Evolutionary conservation across 2,797 vertebrate genomes (phyloP).

Genomic region (Onychomys torridus): DNA sequence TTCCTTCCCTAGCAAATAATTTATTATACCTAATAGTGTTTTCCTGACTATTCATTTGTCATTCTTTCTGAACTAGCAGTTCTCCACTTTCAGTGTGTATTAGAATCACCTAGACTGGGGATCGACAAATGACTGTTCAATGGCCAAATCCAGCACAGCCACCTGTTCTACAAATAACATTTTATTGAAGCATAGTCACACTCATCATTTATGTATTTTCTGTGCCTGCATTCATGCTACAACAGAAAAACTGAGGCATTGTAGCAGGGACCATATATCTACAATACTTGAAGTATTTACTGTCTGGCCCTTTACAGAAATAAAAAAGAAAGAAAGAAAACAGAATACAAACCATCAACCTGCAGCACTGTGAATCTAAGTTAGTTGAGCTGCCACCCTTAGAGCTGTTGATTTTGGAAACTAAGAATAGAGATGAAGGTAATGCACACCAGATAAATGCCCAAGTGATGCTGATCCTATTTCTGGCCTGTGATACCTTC

Average conservation of each 20-base stretch:
- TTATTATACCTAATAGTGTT: constrained; percentile 37
- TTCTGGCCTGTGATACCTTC: not conserved
- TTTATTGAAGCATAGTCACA: not conserved
- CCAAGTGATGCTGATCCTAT: not conserved
- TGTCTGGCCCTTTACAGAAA: not conserved
- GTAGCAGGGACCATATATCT: not conserved
- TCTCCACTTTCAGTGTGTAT: not conserved
- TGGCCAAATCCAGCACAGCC: not conserved
- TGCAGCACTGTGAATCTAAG: not conserved
- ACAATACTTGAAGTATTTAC: not conserved
- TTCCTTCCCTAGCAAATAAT: constrained; percentile 38
- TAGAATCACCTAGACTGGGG: not conserved
- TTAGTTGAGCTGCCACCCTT: not conserved
- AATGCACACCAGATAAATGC: not conserved
- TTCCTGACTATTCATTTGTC: constrained; percentile 10
- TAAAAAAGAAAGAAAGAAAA: not conserved
- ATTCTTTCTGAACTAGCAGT: not conserved
- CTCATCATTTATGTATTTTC: not conserved
- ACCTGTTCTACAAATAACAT: constrained; percentile 27
- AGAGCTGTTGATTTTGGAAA: constrained; percentile 32
- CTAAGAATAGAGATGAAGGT: not conserved
- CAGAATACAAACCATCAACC: not conserved
- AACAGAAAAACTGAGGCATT: not conserved
- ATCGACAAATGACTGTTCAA: constrained; percentile 37
- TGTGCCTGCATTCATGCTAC: not conserved